Evolutionary conservation across 2,113 vertebrate genomes (phyloP).

Genomic region (Taxidea taxus): DNA sequence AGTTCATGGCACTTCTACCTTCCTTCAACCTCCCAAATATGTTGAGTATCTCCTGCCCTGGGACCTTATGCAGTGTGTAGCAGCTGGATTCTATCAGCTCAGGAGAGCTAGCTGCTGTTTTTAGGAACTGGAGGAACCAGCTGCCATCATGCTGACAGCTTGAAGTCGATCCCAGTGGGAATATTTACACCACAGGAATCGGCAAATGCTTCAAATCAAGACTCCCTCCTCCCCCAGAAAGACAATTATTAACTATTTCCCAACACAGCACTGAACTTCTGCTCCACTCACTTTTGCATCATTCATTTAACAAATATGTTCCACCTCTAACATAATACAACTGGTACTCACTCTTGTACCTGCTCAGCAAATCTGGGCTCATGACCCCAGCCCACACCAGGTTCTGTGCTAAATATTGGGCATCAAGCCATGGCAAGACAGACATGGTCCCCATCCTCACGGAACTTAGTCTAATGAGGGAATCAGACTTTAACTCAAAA

Average conservation of each 20-base stretch:
- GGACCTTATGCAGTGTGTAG: background rate
- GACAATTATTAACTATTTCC: background rate
- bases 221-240: background rate
- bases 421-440: background rate
- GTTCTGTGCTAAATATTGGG: background rate
- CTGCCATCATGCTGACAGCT: background rate
- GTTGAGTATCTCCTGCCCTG: background rate
- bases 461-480: background rate
- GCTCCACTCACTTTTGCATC: background rate
- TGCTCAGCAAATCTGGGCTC: background rate
- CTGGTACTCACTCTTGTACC: background rate
- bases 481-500: background rate
- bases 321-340: background rate
- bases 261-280: background rate
- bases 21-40: background rate
- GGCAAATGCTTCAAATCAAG: background rate
- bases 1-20: fast-evolving
- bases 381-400: background rate
- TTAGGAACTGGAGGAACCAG: background rate
- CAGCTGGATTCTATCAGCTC: background rate
- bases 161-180: background rate
- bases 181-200: background rate
- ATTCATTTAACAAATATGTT: background rate
- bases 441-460: background rate
- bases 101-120: background rate